Evolutionary conservation across 2,797 vertebrate genomes (phyloP), one percentile per base, ranked within the genome.

Genomic region (Cryptoprocta ferox): DNA sequence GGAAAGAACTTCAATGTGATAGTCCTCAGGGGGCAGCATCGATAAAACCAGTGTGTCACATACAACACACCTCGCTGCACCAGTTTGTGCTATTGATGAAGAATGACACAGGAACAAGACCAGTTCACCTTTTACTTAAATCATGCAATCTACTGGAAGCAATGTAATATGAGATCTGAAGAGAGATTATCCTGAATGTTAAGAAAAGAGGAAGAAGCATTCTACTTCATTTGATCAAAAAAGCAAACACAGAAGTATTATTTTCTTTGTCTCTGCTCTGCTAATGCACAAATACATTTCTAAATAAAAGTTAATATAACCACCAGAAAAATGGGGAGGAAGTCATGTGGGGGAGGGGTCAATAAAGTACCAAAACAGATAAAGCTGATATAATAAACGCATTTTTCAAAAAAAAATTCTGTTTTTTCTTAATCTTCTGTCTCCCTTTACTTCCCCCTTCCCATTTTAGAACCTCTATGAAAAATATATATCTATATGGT

Each of bases 321-420:
- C n/a, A 63, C 10, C 37, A 28, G 30, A 56, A 61, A 83, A 87
- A 65, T 3, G 26, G 9, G 16, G 6, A 73, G 12, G 10, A 2
- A 35, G 11, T 48, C 5, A 0, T 26, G 5, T 5, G 4, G 19
- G 14, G 32, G 2, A 2, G 5, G 19, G 3, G 1, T 30, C n/a
- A 75, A 59, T 91, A 37, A 94, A 88, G 14, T 86, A 50, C 68
- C 6, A 37, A 87, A 84, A 85, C 0, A 3, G 35, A 61, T 28
- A 65, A 28, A 61, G 42, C 0, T 0, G 39, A 35, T 16, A 10
- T 16, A 30, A n/a, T 12, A 0, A 45, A n/a, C 19, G 37, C 2
- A 1, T 3, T 14, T 1, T 3, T 78, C 16, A 45, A 45, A 45
- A 45, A 45, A 45, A 18, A 92, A 93, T 94, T 81, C 68, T 76